Evolutionary conservation across 2,113 vertebrate species (phyloP), one percentile per base, ranked within the genome.

Genomic region (Oriolus oriolus): DNA sequence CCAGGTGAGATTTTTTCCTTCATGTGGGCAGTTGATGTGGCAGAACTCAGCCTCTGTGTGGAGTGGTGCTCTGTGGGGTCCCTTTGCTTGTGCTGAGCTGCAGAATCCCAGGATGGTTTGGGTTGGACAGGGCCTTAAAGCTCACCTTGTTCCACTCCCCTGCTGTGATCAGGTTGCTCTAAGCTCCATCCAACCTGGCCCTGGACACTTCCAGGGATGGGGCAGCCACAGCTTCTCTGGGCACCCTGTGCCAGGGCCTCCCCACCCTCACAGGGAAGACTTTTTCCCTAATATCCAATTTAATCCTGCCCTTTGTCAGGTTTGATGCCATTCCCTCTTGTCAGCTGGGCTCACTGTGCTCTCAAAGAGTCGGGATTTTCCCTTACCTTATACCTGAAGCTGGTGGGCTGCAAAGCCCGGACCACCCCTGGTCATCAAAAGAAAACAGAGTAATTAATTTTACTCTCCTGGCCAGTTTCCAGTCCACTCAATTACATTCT

Each of bases 401-500:
- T 68, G 52, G 39, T 2, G 21, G 53, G 13, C 47, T 5, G 33
- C 20, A 42, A 74, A 69, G 42, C 52, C 15, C 59, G 79, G 61
- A 42, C 24, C 39, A 30, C n/a, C 53, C 56, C 82, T 91, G 47
- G 26, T 13, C 42, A 66, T 52, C 30, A 45, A 65, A 60, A 31
- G 11, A 49, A 82, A 79, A 66, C 8, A 69, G 77, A 89, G 63
- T 27, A 83, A 85, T 93, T 90, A 31, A 28, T 94, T 73, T 94
- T 76, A 59, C 49, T 86, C 7, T 77, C 33, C 42, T 96, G 95
- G 91, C 75, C 16, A 5, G 18, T 45, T 90, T 96, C 85, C 90
- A 95, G 24, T n/a, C 81, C 79, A 66, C 52, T 93, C 94, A 95
- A 95, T 93, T 93, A 35, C 60, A 10, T 84, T 89, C 89, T 95